Evolutionary conservation across 2,888 invertebrate genomes (phyloP).

Genomic region (Molanna angustata): DNA sequence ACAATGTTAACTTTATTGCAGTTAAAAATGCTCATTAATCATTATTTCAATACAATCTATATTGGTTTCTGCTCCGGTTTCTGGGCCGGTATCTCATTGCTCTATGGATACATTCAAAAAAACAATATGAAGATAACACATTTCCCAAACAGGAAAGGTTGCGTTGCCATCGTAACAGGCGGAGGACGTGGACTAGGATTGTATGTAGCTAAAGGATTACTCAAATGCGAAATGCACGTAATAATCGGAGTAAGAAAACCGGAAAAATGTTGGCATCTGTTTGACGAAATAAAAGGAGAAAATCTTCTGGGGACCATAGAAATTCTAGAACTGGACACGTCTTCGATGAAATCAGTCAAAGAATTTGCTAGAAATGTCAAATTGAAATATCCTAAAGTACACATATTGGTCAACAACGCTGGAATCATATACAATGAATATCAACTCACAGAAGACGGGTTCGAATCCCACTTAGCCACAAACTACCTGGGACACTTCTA

Average conservation of each 20-base stretch:
- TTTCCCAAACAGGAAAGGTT: constrained; percentile 61
- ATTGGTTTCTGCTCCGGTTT: no score
- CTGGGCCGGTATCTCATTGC: no score
- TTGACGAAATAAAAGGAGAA: constrained; percentile 49
- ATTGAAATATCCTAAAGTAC: constrained; percentile 61
- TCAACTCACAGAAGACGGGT: constrained; percentile 74
- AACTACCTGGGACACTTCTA: constrained; percentile 88
- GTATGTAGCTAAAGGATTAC: constrained; percentile 70
- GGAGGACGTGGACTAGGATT: constrained; percentile 83
- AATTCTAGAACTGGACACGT: constrained; percentile 71
- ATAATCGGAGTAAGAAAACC: constrained; percentile 70
- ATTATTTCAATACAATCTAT: no score
- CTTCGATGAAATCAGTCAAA: constrained; percentile 71
- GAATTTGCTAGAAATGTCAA: constrained; percentile 68
- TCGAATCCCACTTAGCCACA: constrained; percentile 81
- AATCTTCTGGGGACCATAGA: constrained; percentile 57
- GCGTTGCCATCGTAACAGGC: constrained; percentile 80
- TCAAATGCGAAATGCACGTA: constrained; percentile 75
- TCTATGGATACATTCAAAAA: no score
- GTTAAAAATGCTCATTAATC: no score
- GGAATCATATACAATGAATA: constrained; percentile 88
- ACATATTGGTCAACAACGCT: constrained; percentile 82
- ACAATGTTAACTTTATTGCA: no score
- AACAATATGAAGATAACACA: constrained; percentile 49
- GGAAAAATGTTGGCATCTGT: constrained; percentile 47